Conservation (phyloP, 53 echinoderm and acorn worm genomes). For the Echinarachnius parma region DNA sequence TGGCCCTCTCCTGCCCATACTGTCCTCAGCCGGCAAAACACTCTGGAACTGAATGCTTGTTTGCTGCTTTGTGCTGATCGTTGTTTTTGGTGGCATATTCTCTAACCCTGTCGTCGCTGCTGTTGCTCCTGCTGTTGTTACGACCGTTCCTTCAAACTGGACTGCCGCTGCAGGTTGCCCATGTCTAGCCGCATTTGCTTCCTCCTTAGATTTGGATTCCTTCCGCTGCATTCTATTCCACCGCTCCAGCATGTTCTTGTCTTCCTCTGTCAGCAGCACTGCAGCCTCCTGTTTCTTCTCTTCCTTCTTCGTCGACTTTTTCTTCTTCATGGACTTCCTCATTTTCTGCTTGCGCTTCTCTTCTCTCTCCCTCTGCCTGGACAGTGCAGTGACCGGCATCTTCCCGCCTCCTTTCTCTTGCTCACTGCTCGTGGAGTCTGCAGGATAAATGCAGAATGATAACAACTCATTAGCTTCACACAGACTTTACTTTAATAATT, state of each 20-base stretch:
- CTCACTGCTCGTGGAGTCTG: conserved; percentile 49
- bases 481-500: too few species aligned
- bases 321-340: conserved; percentile 35
- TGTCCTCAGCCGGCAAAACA: too few species aligned
- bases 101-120: background rate
- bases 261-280: conserved; percentile 65
- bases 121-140: background rate
- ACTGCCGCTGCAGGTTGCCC: background rate
- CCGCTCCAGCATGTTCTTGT: conserved; percentile 81
- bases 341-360: conserved; percentile 44
- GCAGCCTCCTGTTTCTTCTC: conserved; percentile 42
- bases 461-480: too few species aligned
- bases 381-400: conserved; percentile 74
- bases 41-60: too few species aligned
- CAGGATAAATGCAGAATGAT: background rate
- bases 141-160: background rate
- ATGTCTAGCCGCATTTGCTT: too few species aligned
- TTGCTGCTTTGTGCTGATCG: too few species aligned
- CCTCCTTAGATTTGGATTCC: background rate
- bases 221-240: conserved; percentile 65
- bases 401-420: conserved; percentile 62
- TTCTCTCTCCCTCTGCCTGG: conserved; percentile 89
- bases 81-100: background rate
- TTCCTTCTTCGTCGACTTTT: conserved; percentile 10
- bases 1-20: background rate